These are phyloP conservation scores for Phortica magna DNA, from an alignment of 2,888 invertebrate species.

Conservation along the genomic window DNA sequence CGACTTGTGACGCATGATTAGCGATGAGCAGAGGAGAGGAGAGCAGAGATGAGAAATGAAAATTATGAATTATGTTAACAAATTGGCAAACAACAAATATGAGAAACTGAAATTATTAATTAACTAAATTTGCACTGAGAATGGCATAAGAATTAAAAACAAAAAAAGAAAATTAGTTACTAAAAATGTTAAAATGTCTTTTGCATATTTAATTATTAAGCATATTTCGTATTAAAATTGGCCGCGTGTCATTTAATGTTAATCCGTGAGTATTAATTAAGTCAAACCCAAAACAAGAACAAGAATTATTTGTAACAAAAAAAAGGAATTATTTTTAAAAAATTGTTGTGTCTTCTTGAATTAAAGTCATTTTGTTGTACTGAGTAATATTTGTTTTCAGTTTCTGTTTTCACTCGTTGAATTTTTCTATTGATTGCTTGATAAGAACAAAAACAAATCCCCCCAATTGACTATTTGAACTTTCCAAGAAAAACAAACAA, in stretches of 20 bases:
- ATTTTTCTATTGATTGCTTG: neutral
- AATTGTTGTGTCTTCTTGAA: neutral
- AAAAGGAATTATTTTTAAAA: neutral
- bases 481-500: neutral
- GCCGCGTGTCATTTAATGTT: neutral
- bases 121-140: slow-evolving; percentile 21
- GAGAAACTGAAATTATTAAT: too few relatives aligned
- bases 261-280: neutral
- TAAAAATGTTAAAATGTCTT: slow-evolving; percentile 10
- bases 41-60: neutral
- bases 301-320: neutral
- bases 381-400: neutral
- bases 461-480: neutral
- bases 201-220: slow-evolving; percentile 18
- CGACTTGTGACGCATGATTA: neutral
- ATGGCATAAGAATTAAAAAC: slow-evolving; percentile 13
- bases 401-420: neutral
- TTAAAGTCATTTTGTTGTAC: neutral
- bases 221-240: neutral
- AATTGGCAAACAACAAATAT: slow-evolving; percentile 12
- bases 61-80: slow-evolving; percentile 12
- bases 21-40: neutral
- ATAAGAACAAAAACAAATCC: neutral
- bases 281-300: neutral
- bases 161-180: neutral